phyloP scores from a whole-genome alignment of 2,113 vertebrate genomes.

The Rhodinocichla rosea region DNA sequence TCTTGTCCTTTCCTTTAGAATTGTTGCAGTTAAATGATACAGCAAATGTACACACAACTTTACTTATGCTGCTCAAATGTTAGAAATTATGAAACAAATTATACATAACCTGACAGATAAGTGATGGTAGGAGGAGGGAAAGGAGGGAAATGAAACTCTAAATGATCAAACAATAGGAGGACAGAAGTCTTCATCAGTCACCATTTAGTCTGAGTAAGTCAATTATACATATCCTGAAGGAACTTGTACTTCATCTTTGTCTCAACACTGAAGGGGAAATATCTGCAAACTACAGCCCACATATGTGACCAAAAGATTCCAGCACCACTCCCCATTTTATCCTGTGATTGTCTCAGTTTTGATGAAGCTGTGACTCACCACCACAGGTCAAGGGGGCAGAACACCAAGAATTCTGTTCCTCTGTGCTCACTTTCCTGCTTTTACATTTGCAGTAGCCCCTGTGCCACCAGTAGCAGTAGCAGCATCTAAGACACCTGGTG shows the following conservation, averaged over 20 bases:
- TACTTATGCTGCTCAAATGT: neutral
- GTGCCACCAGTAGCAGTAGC: neutral
- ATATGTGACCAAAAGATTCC: neutral
- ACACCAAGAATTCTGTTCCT: neutral
- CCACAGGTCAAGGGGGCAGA: neutral
- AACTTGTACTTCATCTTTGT: neutral
- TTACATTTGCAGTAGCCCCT: neutral
- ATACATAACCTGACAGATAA: neutral
- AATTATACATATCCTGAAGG: neutral
- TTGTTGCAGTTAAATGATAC: neutral
- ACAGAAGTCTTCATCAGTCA: neutral
- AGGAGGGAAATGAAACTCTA: neutral
- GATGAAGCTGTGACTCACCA: neutral
- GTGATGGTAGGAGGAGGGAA: neutral
- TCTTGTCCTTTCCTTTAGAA: neutral
- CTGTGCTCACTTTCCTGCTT: neutral
- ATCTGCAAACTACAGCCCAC: neutral
- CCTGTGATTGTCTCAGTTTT: neutral
- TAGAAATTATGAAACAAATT: neutral
- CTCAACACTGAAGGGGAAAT: neutral
- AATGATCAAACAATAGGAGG: neutral
- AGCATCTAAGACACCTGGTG: constrained; percentile 41
- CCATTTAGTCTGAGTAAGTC: neutral
- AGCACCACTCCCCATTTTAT: neutral
- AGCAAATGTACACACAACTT: neutral